A percentile compares a stretch with the other conserved stretches of the same genome.
Evolutionary conservation across 2,888 invertebrate genomes (phyloP).

Genomic region (Ornithoptera alexandrae): DNA sequence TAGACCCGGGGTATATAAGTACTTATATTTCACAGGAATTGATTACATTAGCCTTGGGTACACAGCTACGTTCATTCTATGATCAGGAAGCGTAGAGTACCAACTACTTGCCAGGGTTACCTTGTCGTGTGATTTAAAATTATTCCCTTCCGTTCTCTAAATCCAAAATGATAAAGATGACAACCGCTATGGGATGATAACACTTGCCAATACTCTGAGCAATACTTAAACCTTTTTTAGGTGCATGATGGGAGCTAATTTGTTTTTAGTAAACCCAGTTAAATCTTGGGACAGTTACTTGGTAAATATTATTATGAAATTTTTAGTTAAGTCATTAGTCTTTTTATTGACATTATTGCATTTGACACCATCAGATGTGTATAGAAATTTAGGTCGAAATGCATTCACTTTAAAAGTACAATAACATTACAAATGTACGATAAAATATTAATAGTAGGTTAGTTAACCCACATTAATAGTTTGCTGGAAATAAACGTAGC

Average conservation of each 20-base stretch:
- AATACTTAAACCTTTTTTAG: too few relatives aligned
- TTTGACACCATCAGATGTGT: too few relatives aligned
- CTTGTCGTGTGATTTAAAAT: constrained; percentile 17
- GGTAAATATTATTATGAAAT: too few relatives aligned
- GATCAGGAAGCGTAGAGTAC: constrained; percentile 16
- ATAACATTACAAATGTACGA: neutral
- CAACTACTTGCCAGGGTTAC: constrained; percentile 14
- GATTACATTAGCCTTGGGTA: constrained; percentile 28
- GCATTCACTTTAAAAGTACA: neutral
- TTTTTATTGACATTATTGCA: too few relatives aligned
- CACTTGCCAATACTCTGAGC: constrained; percentile 3
- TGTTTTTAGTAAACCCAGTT: too few relatives aligned
- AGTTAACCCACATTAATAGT: neutral
- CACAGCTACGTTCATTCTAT: constrained; percentile 17
- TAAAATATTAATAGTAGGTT: neutral
- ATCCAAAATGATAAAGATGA: constrained; percentile 14
- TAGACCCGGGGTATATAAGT: constrained; percentile 13
- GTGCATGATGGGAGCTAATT: neutral
- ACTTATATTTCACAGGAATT: constrained; percentile 15
- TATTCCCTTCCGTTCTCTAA: constrained; percentile 24
- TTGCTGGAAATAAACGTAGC: neutral
- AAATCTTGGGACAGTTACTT: too few relatives aligned
- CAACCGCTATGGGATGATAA: constrained; percentile 10
- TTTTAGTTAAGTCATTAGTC: too few relatives aligned
- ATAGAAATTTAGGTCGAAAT: too few relatives aligned